Base-by-base conservation (phyloP, 2,113 vertebrate genomes). In the Eulemur macaco region DNA sequence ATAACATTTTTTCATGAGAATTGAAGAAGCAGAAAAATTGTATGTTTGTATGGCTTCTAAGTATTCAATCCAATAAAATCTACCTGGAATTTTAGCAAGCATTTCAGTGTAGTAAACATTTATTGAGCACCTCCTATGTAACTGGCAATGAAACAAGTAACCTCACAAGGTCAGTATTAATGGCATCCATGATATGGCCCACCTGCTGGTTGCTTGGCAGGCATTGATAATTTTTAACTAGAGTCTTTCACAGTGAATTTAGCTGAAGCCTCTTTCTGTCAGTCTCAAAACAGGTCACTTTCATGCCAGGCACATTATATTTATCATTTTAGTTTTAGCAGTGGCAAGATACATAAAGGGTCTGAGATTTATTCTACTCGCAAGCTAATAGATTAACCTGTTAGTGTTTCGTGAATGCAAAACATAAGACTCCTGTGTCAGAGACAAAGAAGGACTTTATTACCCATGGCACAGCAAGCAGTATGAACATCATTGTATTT, bases 201-300 rank as follows among this genome's bases (percentile, higher is more conserved):
- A 76, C 86, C 76, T 89, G 45, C 71, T 89, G 64, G 20, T 95
- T 5, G 42, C 76, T 71, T 66, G 50, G 81, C 37, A 92, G 64
- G 34, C 39, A 15, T 34, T 39, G 29, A 42, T 86, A 73, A 89
- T 86, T 86, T 96, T 66, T 85, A 96, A 66, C 37, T n/a, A 23
- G 15, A 81, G 23, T 80, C 74, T 90, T 97, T 96, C 64, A 83
- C 27, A 87, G 31, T 66, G 34, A 89, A 80, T 76, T 96, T 86
- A 71, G 18, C 47, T 58, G 9, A 37, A 90, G 64, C 3, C 42
- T 77, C 68, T 83, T 82, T 47, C 56, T 52, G 15, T 88, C n/a
- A 21, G 9, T 80, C 42, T 83, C 68, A 74, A 3, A 69, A 47
- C 20, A 95, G 64, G 81, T 95, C 84, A 83, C 80, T 82, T 95